These are phyloP conservation scores for Pandemis corylana DNA, from an alignment of 2,888 invertebrate species.

Conservation along the genomic window DNA sequence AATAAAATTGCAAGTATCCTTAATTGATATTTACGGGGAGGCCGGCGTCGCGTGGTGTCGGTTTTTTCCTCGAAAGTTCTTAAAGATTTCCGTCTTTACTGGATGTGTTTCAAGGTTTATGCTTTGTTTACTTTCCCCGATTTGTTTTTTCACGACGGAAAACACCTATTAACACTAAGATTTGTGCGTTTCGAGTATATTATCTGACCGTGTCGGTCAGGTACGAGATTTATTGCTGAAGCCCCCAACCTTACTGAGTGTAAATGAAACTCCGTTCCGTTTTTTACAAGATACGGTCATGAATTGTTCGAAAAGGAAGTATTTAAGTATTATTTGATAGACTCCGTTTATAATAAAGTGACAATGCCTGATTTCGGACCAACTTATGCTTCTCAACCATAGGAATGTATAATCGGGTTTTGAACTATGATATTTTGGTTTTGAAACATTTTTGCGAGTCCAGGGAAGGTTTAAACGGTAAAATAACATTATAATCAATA, in stretches of 20 bases:
- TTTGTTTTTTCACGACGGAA: slow-evolving; percentile 9
- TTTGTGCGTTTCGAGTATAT: neutral
- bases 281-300: neutral
- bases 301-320: neutral
- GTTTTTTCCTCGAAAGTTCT: slow-evolving; percentile 42
- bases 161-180: neutral
- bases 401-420: too few relatives aligned
- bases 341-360: too few relatives aligned
- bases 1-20: slow-evolving; percentile 55
- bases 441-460: too few relatives aligned
- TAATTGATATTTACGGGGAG: slow-evolving; percentile 58
- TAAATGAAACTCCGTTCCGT: neutral
- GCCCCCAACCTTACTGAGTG: neutral
- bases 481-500: too few relatives aligned
- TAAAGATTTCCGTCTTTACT: slow-evolving; percentile 12
- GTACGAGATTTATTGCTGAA: neutral
- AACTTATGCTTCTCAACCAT: too few relatives aligned
- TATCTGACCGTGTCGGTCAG: neutral
- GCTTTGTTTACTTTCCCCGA: slow-evolving; percentile 1
- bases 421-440: too few relatives aligned
- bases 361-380: too few relatives aligned
- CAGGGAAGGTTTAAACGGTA: too few relatives aligned
- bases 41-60: slow-evolving; percentile 37
- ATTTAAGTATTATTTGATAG: too few relatives aligned
- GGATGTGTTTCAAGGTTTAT: slow-evolving; percentile 18